phyloP scores from a whole-genome alignment of 2,797 vertebrate genomes.

The Enteromius fasciolatus region DNA sequence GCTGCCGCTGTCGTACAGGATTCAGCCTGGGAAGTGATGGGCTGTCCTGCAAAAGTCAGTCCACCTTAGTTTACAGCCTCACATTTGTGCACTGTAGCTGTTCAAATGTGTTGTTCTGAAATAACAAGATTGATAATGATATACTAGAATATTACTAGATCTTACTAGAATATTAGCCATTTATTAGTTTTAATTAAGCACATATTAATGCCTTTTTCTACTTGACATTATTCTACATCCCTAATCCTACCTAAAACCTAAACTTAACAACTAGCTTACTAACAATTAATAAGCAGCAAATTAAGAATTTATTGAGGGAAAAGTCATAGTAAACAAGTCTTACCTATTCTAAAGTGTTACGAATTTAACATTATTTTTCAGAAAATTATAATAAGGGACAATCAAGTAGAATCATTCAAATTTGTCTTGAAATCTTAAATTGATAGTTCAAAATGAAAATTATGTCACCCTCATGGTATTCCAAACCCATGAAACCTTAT shows the following conservation, averaged over 20 bases:
- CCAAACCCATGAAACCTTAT: not conserved
- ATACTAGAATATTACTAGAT: too few species aligned
- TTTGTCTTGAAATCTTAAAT: not conserved
- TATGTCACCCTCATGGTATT: not conserved
- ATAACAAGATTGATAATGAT: not conserved
- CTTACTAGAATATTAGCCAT: too few species aligned
- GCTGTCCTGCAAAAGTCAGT: slow-evolving; percentile 98
- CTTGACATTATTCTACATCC: too few species aligned
- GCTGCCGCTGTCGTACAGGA: slow-evolving; percentile 92
- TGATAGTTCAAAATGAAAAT: not conserved
- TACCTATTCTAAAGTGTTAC: too few species aligned
- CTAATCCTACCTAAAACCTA: too few species aligned
- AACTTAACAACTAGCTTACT: too few species aligned
- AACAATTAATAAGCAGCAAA: too few species aligned
- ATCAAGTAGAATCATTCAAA: too few species aligned
- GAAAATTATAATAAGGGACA: not conserved
- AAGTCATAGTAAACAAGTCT: too few species aligned
- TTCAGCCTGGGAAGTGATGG: slow-evolving; percentile 90
- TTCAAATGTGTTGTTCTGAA: not conserved
- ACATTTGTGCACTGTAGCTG: slow-evolving; percentile 9
- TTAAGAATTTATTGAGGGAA: too few species aligned
- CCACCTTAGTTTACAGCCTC: slow-evolving; percentile 15
- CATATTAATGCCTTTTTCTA: too few species aligned
- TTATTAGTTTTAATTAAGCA: too few species aligned
- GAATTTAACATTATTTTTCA: not conserved